Evolutionary conservation across 2,113 vertebrate genomes (phyloP).

Genomic region (Equus quagga): DNA sequence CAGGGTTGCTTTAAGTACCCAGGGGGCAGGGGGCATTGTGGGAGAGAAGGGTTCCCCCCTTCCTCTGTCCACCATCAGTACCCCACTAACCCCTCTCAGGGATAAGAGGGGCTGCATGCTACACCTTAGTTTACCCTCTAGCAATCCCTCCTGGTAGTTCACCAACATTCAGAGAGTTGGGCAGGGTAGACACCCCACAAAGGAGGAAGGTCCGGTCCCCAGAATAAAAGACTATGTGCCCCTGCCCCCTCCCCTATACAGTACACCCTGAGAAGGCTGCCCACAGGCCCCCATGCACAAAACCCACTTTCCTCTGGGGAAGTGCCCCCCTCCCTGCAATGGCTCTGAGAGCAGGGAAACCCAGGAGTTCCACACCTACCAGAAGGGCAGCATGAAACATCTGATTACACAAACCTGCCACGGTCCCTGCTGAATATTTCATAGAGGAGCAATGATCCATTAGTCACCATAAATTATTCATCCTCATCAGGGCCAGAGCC

Average conservation of each 20-base stretch:
- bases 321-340: not conserved
- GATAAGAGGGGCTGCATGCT: not conserved
- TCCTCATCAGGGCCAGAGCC: not conserved
- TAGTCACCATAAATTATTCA: conserved; percentile 79
- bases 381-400: conserved; percentile 46
- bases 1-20: not conserved
- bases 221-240: not conserved
- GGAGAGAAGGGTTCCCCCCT: not conserved
- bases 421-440: conserved; percentile 40
- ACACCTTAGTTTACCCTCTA: not conserved
- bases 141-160: not conserved
- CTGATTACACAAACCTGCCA: conserved; percentile 42
- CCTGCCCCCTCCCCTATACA: not conserved
- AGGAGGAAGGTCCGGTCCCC: not conserved
- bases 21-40: too few species aligned
- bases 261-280: not conserved
- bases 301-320: not conserved
- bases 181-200: not conserved
- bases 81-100: not conserved
- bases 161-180: not conserved
- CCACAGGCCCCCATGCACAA: not conserved
- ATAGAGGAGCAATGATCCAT: conserved; percentile 45
- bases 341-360: conserved; percentile 47
- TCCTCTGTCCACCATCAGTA: not conserved
- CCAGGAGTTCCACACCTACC: conserved; percentile 47